Conservation (phyloP, 2,888 invertebrate genomes). For the Agrotis exclamationis region DNA sequence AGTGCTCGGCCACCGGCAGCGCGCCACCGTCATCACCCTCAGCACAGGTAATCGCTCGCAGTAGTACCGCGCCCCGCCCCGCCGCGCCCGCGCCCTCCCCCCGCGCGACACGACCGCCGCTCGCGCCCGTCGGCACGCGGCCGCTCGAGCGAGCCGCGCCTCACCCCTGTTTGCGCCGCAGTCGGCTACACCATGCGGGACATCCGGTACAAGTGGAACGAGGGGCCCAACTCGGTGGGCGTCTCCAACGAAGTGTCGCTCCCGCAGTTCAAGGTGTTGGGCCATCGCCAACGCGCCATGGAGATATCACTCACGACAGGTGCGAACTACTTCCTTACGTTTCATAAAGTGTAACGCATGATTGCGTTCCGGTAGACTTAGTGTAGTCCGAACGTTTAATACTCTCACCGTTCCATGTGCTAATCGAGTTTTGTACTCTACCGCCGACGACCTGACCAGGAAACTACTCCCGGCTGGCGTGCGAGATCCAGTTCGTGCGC, state of each 20-base stretch:
- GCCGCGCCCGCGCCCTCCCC: slow-evolving; percentile 52
- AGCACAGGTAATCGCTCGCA: slow-evolving; percentile 96
- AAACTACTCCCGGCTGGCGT: slow-evolving; percentile 97
- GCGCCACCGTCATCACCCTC: slow-evolving; percentile 97
- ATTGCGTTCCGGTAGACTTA: slow-evolving; percentile 15
- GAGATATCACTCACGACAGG: slow-evolving; percentile 98
- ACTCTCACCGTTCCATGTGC: background rate
- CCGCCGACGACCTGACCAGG: slow-evolving; percentile 88
- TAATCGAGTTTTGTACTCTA: slow-evolving; percentile 25
- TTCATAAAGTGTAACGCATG: slow-evolving; percentile 17
- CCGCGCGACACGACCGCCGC: slow-evolving; percentile 43
- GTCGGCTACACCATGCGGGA: slow-evolving; percentile 99
- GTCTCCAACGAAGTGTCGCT: slow-evolving; percentile 98
- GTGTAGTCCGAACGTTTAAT: slow-evolving; percentile 1
- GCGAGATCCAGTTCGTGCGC: slow-evolving; percentile 98
- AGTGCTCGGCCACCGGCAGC: slow-evolving; percentile 98
- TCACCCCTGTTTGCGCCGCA: slow-evolving; percentile 83
- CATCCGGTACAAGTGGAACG: slow-evolving; percentile 98
- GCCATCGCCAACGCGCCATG: slow-evolving; percentile 97
- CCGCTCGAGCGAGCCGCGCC: slow-evolving; percentile 65
- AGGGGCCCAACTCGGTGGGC: slow-evolving; percentile 97
- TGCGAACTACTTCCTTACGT: slow-evolving; percentile 80
- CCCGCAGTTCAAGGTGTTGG: slow-evolving; percentile 98
- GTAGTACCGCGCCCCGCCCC: slow-evolving; percentile 63
- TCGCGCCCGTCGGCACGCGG: slow-evolving; percentile 63